Percentiles rank a stretch among this genome's conserved stretches.
phyloP scores from a whole-genome alignment of 2,888 invertebrate species.

The Ephialtes manifestator region DNA sequence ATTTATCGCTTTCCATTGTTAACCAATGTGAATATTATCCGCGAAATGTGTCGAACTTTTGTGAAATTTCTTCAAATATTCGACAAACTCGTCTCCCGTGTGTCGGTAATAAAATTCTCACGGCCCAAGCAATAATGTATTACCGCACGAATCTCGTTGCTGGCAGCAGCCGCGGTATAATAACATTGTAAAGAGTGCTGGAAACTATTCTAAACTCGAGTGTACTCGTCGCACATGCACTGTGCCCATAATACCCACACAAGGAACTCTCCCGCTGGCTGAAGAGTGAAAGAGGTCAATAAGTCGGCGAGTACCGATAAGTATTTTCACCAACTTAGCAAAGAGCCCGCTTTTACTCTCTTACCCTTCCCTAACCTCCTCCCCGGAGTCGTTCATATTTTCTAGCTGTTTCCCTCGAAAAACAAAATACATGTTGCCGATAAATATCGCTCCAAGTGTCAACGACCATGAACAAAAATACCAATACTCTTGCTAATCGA shows the following conservation, averaged over 20 bases:
- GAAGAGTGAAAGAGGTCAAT: conserved; percentile 65
- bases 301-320: conserved; percentile 63
- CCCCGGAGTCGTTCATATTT: neutral
- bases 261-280: conserved; percentile 26
- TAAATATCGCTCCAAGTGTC: neutral
- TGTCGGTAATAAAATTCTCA: conserved; percentile 56
- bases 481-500: neutral
- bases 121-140: conserved; percentile 48
- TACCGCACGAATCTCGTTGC: conserved; percentile 35
- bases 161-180: conserved; percentile 16
- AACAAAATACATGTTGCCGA: neutral
- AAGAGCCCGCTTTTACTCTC: conserved; percentile 58
- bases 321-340: conserved; percentile 65
- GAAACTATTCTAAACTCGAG: conserved; percentile 62
- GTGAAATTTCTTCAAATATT: conserved; percentile 50
- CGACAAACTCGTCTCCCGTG: conserved; percentile 11
- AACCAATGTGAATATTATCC: conserved; percentile 10
- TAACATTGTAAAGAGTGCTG: conserved; percentile 49
- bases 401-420: conserved; percentile 9
- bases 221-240: conserved; percentile 23
- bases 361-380: neutral
- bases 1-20: conserved; percentile 16
- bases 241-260: conserved; percentile 4
- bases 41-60: conserved; percentile 14
- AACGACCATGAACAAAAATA: neutral